A percentile compares a stretch with the other conserved stretches of the same genome.
Evolutionary conservation across 2,888 invertebrate genomes (phyloP).

Genomic region (Rhamnusium bicolor): DNA sequence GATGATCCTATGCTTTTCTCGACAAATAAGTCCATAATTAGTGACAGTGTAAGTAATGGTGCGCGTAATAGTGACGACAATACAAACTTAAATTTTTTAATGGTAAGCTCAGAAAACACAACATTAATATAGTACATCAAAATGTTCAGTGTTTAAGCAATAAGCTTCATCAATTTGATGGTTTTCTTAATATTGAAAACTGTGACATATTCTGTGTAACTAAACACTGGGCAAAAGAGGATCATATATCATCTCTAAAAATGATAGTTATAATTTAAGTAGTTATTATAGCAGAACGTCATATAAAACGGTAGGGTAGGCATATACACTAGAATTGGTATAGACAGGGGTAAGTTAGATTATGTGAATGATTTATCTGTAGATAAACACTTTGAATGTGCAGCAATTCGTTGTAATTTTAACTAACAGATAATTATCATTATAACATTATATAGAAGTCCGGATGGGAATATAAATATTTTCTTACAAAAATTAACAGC

Average conservation of each 20-base stretch:
- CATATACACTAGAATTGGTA: not conserved
- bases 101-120: too few relatives aligned
- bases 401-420: not conserved
- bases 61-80: too few relatives aligned
- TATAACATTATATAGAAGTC: not conserved
- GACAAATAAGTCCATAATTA: too few relatives aligned
- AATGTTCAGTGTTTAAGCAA: not conserved
- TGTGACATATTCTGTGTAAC: slow-evolving; percentile 1
- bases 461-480: too few relatives aligned
- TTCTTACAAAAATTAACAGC: too few relatives aligned
- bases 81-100: too few relatives aligned
- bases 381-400: slow-evolving; percentile 1
- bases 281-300: not conserved
- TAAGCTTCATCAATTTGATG: not conserved
- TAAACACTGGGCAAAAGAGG: not conserved
- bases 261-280: not conserved
- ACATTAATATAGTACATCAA: not conserved
- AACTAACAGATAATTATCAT: not conserved
- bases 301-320: not conserved
- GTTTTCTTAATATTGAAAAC: not conserved
- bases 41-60: too few relatives aligned
- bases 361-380: not conserved
- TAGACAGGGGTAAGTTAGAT: not conserved
- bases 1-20: too few relatives aligned
- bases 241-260: not conserved